A percentile compares a stretch with the other conserved stretches of the same genome.
These are phyloP conservation scores for Caenorhabditis angaria DNA, from an alignment of 2,888 invertebrate genomes.

Conservation along the genomic window DNA sequence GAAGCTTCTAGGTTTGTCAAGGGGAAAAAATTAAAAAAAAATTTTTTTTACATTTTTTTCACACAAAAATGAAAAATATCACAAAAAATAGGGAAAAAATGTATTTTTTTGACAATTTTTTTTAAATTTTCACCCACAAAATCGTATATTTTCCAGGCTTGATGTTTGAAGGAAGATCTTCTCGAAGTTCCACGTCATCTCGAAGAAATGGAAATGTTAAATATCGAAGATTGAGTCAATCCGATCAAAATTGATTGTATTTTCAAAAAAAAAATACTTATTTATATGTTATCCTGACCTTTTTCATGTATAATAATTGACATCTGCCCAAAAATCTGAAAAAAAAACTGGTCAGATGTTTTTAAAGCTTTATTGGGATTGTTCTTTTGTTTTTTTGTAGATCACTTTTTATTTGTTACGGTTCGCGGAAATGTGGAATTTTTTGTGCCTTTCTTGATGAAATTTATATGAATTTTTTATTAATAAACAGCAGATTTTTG, in stretches of 20 bases:
- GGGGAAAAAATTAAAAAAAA: too few relatives aligned
- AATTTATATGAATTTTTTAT: background rate
- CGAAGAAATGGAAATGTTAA: constrained; percentile 42
- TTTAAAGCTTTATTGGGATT: background rate
- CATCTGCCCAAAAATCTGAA: background rate
- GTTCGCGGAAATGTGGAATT: constrained; percentile 7
- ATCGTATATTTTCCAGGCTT: constrained; percentile 37
- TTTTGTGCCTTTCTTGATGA: background rate
- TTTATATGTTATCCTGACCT: too few relatives aligned
- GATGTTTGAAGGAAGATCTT: constrained; percentile 48
- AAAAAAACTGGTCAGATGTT: background rate
- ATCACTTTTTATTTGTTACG: background rate
- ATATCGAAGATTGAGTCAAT: constrained; percentile 48
- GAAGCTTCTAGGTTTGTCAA: constrained; percentile 36
- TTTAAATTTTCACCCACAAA: too few relatives aligned
- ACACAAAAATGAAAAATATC: too few relatives aligned
- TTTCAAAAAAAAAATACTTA: background rate
- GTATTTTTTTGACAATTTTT: too few relatives aligned
- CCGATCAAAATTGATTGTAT: background rate
- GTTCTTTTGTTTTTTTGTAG: constrained; percentile 14
- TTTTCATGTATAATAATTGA: background rate
- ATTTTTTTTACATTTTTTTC: too few relatives aligned
- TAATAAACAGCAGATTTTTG: background rate
- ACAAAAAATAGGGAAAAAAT: background rate
- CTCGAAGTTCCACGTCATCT: constrained; percentile 16